Evolutionary conservation across 2,888 invertebrate species (phyloP).

Genomic region (Coelinius sp.): DNA sequence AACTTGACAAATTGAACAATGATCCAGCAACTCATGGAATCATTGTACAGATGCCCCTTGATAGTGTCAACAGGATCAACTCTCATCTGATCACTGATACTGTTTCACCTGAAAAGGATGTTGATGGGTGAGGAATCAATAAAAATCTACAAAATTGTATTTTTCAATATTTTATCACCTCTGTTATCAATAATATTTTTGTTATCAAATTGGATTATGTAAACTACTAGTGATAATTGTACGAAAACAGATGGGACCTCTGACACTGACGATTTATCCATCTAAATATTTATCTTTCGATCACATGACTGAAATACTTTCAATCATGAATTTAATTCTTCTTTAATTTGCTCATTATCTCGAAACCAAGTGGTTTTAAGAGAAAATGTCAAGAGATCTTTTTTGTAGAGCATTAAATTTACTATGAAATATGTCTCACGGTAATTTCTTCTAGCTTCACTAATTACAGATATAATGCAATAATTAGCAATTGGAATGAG

Average conservation of each 20-base stretch:
- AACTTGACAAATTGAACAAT: slow-evolving; percentile 83
- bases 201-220: slow-evolving; percentile 3
- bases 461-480: too few relatives aligned
- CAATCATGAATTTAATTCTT: too few relatives aligned
- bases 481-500: slow-evolving; percentile 6
- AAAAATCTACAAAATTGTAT: neutral
- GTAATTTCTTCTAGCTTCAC: too few relatives aligned
- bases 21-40: slow-evolving; percentile 92
- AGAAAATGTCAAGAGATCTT: too few relatives aligned
- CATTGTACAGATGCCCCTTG: slow-evolving; percentile 97
- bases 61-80: slow-evolving; percentile 86
- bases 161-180: neutral
- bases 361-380: too few relatives aligned
- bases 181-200: neutral
- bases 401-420: too few relatives aligned
- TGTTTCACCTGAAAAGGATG: slow-evolving; percentile 92
- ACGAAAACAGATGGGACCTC: slow-evolving; percentile 37
- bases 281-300: neutral
- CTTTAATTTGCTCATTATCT: too few relatives aligned
- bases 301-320: too few relatives aligned
- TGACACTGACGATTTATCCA: slow-evolving; percentile 31
- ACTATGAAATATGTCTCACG: too few relatives aligned
- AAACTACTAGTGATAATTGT: neutral
- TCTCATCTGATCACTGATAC: slow-evolving; percentile 89
- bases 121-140: slow-evolving; percentile 84